These are phyloP conservation scores for Erythrocercus mccallii DNA, from an alignment of 2,113 vertebrate species.

Conservation along the genomic window DNA sequence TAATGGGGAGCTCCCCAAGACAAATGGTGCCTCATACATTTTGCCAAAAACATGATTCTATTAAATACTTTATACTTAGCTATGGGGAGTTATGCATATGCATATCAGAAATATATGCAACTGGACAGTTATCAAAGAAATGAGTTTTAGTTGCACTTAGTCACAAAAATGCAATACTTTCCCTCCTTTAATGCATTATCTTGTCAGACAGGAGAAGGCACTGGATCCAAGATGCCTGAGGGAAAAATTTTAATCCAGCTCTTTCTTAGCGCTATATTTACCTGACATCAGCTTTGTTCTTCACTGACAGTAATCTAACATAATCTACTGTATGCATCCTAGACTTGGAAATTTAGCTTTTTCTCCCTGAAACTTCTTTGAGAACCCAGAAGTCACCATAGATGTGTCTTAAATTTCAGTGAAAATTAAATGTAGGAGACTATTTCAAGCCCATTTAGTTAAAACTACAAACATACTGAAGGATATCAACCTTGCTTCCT, in stretches of 20 bases:
- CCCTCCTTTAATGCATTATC: background rate
- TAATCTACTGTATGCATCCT: background rate
- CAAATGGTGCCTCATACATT: background rate
- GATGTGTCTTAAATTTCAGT: background rate
- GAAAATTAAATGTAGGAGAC: background rate
- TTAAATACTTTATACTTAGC: background rate
- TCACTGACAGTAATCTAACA: background rate
- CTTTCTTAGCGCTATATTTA: background rate
- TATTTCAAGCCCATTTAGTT: background rate
- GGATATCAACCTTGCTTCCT: background rate
- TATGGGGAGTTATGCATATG: background rate
- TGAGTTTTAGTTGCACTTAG: background rate
- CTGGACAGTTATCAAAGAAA: background rate
- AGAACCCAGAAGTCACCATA: background rate
- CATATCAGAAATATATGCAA: background rate
- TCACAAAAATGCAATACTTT: constrained; percentile 7
- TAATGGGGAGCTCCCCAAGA: constrained; percentile 43
- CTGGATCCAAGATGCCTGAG: background rate
- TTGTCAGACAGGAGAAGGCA: background rate
- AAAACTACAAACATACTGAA: background rate
- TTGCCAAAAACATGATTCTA: background rate
- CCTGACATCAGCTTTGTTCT: background rate
- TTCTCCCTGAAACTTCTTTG: background rate
- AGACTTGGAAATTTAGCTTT: background rate
- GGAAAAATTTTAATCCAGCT: background rate